These are phyloP conservation scores for Dryobotodes eremita DNA, from an alignment of 2,888 invertebrate species.

Conservation along the genomic window DNA sequence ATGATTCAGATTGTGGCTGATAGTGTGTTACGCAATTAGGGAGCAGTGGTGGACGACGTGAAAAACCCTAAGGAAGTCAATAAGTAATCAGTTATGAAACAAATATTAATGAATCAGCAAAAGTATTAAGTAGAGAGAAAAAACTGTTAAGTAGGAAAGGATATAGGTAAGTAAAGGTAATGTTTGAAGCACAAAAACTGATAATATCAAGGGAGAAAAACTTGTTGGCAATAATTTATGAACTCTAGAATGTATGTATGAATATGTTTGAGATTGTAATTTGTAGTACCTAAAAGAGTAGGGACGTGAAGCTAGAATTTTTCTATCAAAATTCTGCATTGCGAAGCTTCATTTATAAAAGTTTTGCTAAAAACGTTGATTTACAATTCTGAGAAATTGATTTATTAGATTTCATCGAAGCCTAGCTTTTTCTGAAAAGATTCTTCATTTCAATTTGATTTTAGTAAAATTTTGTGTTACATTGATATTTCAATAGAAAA, in stretches of 20 bases:
- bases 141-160: background rate
- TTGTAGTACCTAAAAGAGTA: background rate
- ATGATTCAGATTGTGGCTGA: no score
- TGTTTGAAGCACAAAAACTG: background rate
- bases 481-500: conserved; percentile 2
- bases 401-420: conserved; percentile 10
- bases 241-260: background rate
- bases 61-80: background rate
- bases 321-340: background rate
- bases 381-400: conserved; percentile 23
- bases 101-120: background rate
- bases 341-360: background rate
- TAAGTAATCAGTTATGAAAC: background rate
- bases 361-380: background rate
- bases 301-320: background rate
- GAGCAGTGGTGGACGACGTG: no score
- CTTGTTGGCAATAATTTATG: background rate
- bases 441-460: background rate
- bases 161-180: background rate
- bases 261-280: background rate
- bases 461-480: background rate
- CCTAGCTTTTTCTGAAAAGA: conserved; percentile 3
- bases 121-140: background rate
- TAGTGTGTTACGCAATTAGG: no score
- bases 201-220: background rate